Evolutionary conservation across 2,888 invertebrate genomes (phyloP), one percentile per base, ranked within the genome.

Genomic region (Macrostomum cliftonense): DNA sequence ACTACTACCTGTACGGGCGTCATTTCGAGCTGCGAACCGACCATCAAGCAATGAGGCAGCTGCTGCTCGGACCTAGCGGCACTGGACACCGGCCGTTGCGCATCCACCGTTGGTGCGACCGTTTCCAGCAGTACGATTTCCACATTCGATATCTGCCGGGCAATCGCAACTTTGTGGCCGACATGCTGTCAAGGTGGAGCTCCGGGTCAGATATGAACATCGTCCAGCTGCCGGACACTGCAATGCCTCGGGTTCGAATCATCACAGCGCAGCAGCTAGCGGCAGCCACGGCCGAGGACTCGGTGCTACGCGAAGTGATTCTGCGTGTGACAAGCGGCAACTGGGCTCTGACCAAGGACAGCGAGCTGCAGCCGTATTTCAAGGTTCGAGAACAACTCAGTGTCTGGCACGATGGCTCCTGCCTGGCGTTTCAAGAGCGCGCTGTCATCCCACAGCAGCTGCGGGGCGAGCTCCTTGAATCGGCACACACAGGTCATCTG

Each of bases 11-110:
- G 37, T 51, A 46, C 9, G 48, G 49, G n/a, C 46, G 40, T 12
- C 19, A 47, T 2, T 57, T 57, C 37, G 50, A 39, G 1, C 43
- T 55, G 28, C 39, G 44, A 5, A 57, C 57, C 13, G 57, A 57
- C 37, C 55, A 57, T 46, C 47, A 50, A 28, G 49, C 55, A 12
- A 40, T 55, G 0, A 44, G 36, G 12, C n/a, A 13, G 14, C 43
- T 38, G 12, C 39, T 45, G 12, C 16, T 19, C 14, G 43, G 12
- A 14, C 20, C 12, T 39, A 14, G 38, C 14, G 45, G 39, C 12
- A 16, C 19, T 37, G n/a, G n/a, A n/a, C 12, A 39, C 43, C 20
- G 40, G 43, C 40, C 45, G 14, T n/a, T n/a, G n/a, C n/a, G n/a
- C 19, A 42, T 42, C 12, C 19, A 42, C 19, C 42, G 11, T 20